Evolutionary conservation across 2,797 vertebrate species (phyloP).

Genomic region (Channallabes apus): DNA sequence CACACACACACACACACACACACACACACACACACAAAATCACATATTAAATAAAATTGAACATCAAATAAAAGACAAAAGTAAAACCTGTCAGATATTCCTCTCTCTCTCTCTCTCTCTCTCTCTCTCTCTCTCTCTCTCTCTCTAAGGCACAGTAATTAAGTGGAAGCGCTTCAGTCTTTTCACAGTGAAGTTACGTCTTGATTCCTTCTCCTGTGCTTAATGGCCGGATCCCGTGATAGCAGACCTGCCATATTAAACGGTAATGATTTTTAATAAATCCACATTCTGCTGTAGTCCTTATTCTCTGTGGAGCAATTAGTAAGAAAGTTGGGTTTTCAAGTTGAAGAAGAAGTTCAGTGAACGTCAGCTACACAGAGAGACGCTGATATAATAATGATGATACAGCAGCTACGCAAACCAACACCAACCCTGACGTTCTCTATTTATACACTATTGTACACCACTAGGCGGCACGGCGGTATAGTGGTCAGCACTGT

Average conservation of each 20-base stretch:
- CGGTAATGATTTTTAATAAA: slow-evolving; percentile 42
- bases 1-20: neutral
- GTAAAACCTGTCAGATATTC: neutral
- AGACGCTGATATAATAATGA: neutral
- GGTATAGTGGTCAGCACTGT: no score
- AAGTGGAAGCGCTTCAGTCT: slow-evolving; percentile 41
- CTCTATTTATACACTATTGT: no score
- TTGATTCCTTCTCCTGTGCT: slow-evolving; percentile 41
- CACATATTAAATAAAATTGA: neutral
- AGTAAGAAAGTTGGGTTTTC: slow-evolving; percentile 37
- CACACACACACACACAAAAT: neutral
- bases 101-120: no score
- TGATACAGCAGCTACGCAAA: no score
- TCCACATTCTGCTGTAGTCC: slow-evolving; percentile 16
- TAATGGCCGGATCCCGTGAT: slow-evolving; percentile 32
- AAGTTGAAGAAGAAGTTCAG: neutral
- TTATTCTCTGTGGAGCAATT: slow-evolving; percentile 49
- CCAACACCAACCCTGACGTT: no score
- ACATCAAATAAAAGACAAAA: neutral
- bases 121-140: no score
- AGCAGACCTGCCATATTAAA: slow-evolving; percentile 27
- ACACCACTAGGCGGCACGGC: no score
- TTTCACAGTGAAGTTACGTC: slow-evolving; percentile 40
- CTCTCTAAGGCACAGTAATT: slow-evolving; percentile 42
- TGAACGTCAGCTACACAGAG: neutral